These are phyloP conservation scores for Bombyx mori DNA, from an alignment of 1,140 invertebrate species.

Conservation along the genomic window ASM3026992v2 NC_085109.1:10689001-10689500, in stretches of 20 bases:
- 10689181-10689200: too few species aligned
- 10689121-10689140: too few species aligned
- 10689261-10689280: constrained; percentile 4
- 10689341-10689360: constrained; percentile 71
- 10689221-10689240: background rate
- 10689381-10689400: constrained; percentile 68
- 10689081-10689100: too few species aligned
- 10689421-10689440: constrained; percentile 53
- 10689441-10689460: constrained; percentile 38
- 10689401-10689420: constrained; percentile 69
- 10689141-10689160: too few species aligned
- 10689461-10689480: constrained; percentile 56
- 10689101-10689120: too few species aligned
- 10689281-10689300: constrained; percentile 71
- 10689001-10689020: too few species aligned
- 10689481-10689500: constrained; percentile 70
- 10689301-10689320: constrained; percentile 69
- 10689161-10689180: too few species aligned
- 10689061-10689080: too few species aligned
- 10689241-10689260: background rate
- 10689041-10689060: too few species aligned
- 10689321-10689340: constrained; percentile 69
- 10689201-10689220: too few species aligned
- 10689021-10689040: too few species aligned
- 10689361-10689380: constrained; percentile 62